phyloP scores from a whole-genome alignment of 2,797 vertebrate species.

The Telmatherina bonti region DNA sequence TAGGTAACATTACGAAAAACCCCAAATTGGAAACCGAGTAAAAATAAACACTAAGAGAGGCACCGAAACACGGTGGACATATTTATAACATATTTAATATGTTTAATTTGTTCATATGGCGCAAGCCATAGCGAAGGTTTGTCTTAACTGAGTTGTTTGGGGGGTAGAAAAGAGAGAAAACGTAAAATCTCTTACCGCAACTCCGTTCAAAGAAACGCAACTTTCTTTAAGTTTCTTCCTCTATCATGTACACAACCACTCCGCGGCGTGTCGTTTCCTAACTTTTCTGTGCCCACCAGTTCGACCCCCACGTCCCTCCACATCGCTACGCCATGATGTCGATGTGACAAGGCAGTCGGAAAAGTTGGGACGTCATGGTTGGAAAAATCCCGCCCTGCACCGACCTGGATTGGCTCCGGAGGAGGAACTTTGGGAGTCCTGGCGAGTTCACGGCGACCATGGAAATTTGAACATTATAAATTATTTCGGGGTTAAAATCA shows the following conservation, averaged over 20 bases:
- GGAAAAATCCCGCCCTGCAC: conserved; percentile 72
- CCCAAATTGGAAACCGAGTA: neutral
- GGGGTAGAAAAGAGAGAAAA: neutral
- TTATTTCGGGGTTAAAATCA: accelerated
- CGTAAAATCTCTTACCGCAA: conserved; percentile 64
- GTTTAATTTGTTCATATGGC: neutral
- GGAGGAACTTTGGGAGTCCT: conserved; percentile 31
- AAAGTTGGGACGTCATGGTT: conserved; percentile 76
- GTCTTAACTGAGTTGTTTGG: conserved; percentile 13
- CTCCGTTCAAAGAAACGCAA: neutral
- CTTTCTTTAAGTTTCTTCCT: neutral
- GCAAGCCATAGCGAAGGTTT: conserved; percentile 26
- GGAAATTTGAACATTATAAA: neutral
- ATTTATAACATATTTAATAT: neutral
- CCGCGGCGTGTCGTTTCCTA: conserved; percentile 23
- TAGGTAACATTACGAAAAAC: too few species aligned
- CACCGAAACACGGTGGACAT: neutral
- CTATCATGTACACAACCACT: conserved; percentile 4
- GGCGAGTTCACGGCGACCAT: conserved; percentile 27
- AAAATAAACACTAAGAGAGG: neutral
- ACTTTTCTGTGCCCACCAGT: conserved; percentile 62
- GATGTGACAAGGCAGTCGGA: conserved; percentile 69
- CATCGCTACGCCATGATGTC: conserved; percentile 86
- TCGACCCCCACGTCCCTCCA: conserved; percentile 34
- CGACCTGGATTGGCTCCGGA: conserved; percentile 42